Conservation (phyloP, 1,140 invertebrate species). For the Drosophila repletoides region DNA sequence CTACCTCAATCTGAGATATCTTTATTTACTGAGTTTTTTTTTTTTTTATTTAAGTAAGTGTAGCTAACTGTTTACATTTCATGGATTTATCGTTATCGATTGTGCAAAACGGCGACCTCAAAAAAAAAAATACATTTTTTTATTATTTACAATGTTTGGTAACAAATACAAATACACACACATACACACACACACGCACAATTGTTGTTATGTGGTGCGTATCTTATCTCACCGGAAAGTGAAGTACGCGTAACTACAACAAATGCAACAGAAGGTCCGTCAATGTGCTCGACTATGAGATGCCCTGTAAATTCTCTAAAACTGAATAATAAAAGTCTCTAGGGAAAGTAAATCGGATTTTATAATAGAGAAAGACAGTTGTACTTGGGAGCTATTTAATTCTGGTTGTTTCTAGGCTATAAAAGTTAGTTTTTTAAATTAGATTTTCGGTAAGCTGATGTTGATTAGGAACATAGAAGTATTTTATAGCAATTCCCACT, state of each 20-base stretch:
- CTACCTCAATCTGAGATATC: not conserved
- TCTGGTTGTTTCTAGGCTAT: too few relatives aligned
- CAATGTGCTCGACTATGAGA: too few relatives aligned
- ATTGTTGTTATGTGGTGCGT: slow-evolving; percentile 16
- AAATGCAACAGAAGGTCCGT: too few relatives aligned
- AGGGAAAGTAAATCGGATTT: too few relatives aligned
- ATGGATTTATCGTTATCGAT: slow-evolving; percentile 19
- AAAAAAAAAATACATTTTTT: slow-evolving; percentile 57
- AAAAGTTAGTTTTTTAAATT: too few relatives aligned
- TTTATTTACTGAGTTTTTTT: not conserved
- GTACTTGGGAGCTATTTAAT: too few relatives aligned
- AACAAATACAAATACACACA: slow-evolving; percentile 12
- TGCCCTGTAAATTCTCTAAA: too few relatives aligned
- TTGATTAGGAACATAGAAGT: too few relatives aligned
- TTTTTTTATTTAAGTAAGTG: not conserved
- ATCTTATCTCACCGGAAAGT: slow-evolving; percentile 66
- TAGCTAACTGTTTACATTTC: slow-evolving; percentile 9
- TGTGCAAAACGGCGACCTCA: slow-evolving; percentile 66
- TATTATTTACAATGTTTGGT: slow-evolving; percentile 57
- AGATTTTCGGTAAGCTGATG: too few relatives aligned
- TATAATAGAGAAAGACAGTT: too few relatives aligned
- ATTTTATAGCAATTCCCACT: too few relatives aligned
- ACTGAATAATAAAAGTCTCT: too few relatives aligned
- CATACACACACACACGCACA: not conserved
- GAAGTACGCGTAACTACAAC: slow-evolving; percentile 20